Percentiles rank a stretch among this genome's conserved stretches.
Conservation (phyloP, 2,888 invertebrate species). For the Pterostichus madidus region DNA sequence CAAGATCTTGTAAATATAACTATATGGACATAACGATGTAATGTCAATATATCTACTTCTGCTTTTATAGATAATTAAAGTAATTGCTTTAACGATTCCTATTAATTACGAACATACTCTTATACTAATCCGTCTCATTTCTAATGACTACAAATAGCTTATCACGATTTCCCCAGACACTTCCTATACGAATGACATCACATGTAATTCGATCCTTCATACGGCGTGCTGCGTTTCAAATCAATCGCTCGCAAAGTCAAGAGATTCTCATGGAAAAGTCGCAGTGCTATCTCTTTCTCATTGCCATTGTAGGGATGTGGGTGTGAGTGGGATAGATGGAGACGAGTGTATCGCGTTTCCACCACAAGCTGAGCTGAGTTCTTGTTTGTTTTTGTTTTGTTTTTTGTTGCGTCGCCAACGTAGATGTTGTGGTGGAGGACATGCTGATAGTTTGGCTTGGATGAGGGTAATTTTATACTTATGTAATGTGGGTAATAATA, state of each 20-base stretch:
- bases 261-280: conserved; percentile 50
- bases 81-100: not conserved
- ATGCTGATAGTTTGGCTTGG: conserved; percentile 21
- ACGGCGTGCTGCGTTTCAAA: conserved; percentile 43
- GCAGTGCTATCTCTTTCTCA: not conserved
- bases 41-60: not conserved
- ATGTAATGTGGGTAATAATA: not conserved
- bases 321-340: conserved; percentile 4
- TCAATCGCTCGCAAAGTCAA: conserved; percentile 47
- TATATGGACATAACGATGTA: too few species aligned
- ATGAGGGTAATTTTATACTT: conserved; percentile 38
- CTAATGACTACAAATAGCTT: conserved; percentile 18
- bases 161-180: conserved; percentile 21
- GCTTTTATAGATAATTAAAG: not conserved
- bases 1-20: too few species aligned
- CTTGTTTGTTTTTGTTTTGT: conserved; percentile 31
- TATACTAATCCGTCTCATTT: not conserved
- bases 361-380: conserved; percentile 35
- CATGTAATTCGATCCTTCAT: conserved; percentile 38
- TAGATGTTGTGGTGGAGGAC: conserved; percentile 7
- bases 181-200: conserved; percentile 33
- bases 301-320: not conserved
- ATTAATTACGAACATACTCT: conserved; percentile 14
- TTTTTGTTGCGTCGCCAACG: conserved; percentile 25
- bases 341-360: conserved; percentile 30